These are phyloP conservation scores for Synodontis membranacea DNA, from an alignment of 2,113 vertebrate genomes.

Conservation along the genomic window DNA sequence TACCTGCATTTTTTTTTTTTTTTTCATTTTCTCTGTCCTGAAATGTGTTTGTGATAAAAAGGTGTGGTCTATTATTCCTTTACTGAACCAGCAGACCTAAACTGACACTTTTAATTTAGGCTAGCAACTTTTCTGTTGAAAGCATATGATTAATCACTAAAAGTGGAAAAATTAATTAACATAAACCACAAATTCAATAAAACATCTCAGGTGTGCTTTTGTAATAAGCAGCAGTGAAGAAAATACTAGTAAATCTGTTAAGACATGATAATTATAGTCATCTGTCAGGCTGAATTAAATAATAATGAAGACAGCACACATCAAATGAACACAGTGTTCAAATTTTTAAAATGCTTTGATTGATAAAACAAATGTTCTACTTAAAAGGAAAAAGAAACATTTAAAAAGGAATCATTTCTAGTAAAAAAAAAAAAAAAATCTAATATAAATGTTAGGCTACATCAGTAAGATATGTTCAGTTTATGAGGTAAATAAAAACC, in stretches of 20 bases:
- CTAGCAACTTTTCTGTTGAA: background rate
- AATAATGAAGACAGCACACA: background rate
- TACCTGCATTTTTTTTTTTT: background rate
- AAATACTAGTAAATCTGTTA: no score
- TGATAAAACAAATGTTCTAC: background rate
- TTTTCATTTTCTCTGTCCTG: background rate
- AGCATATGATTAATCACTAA: background rate
- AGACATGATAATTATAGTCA: no score
- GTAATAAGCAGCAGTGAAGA: background rate
- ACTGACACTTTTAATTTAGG: background rate
- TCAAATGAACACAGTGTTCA: background rate
- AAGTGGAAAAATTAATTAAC: no score
- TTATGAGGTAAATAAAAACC: background rate
- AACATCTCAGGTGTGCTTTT: background rate
- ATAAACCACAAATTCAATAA: no score
- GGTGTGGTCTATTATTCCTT: background rate
- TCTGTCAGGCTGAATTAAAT: no score
- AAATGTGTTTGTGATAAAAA: background rate
- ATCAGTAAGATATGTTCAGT: background rate
- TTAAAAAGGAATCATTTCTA: background rate
- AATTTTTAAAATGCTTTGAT: background rate
- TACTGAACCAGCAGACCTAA: background rate
- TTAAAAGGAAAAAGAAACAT: background rate
- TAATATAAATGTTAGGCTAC: background rate
- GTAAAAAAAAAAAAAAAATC: background rate